Evolutionary conservation across 2,113 vertebrate species (phyloP).

Genomic region (Caloenas nicobarica): DNA sequence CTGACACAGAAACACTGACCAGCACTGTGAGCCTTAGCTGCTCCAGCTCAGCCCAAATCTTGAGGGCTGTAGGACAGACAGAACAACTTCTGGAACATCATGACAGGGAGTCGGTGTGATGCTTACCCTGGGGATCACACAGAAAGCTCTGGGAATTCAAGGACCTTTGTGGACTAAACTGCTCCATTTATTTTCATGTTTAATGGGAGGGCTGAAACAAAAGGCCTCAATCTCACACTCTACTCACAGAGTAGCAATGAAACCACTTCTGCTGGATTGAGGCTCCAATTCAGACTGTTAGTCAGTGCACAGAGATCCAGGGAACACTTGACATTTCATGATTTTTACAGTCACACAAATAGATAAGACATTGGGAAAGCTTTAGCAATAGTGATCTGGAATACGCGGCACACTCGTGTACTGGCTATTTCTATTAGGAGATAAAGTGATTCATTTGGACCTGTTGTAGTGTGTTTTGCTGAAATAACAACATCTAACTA

Average conservation of each 20-base stretch:
- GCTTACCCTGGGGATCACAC: background rate
- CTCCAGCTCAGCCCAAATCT: background rate
- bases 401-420: background rate
- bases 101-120: background rate
- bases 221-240: background rate
- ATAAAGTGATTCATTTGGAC: background rate
- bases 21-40: background rate
- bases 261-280: background rate
- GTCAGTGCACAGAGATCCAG: background rate
- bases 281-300: background rate
- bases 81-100: background rate
- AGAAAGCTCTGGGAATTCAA: background rate
- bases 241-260: background rate
- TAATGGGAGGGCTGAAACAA: background rate
- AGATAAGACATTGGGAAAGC: background rate
- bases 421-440: background rate
- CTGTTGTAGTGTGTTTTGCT: background rate
- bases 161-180: background rate
- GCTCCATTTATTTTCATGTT: background rate
- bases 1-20: background rate
- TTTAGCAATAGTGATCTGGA: background rate
- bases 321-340: background rate
- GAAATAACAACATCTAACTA: background rate
- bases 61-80: background rate
- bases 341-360: background rate